phyloP scores from a whole-genome alignment of 2,888 invertebrate species.

The Ochropleura leucogaster region DNA sequence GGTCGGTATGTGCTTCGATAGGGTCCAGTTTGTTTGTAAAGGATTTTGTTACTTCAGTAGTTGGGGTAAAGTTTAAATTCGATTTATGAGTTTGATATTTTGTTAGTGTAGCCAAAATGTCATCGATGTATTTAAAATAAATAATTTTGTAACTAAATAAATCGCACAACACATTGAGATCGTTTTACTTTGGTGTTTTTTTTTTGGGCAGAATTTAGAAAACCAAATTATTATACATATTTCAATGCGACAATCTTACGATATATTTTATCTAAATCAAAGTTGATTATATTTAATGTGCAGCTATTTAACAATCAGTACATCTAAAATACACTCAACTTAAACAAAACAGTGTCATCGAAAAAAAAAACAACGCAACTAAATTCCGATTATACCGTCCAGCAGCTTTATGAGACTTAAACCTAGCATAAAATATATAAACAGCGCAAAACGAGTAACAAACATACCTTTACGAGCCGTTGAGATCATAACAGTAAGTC shows the following conservation, averaged over 20 bases:
- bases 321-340: not conserved
- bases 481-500: constrained; percentile 83
- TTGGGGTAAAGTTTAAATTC: constrained; percentile 39
- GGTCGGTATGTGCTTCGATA: constrained; percentile 43
- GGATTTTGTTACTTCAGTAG: constrained; percentile 47
- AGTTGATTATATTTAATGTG: not conserved
- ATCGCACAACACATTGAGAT: not conserved
- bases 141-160: not conserved
- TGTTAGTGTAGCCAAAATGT: constrained; percentile 5
- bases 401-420: constrained; percentile 42
- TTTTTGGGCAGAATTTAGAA: not conserved
- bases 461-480: constrained; percentile 75
- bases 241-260: not conserved
- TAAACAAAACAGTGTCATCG: not conserved
- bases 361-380: constrained; percentile 20
- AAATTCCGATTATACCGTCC: constrained; percentile 41
- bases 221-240: not conserved
- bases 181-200: not conserved
- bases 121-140: not conserved
- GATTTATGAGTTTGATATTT: constrained; percentile 6
- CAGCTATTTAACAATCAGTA: constrained; percentile 4
- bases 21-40: constrained; percentile 33
- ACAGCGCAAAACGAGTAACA: constrained; percentile 66
- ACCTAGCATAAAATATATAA: constrained; percentile 48
- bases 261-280: not conserved